phyloP scores from a whole-genome alignment of 2,888 invertebrate species.

The Anthophora plumipes region DNA sequence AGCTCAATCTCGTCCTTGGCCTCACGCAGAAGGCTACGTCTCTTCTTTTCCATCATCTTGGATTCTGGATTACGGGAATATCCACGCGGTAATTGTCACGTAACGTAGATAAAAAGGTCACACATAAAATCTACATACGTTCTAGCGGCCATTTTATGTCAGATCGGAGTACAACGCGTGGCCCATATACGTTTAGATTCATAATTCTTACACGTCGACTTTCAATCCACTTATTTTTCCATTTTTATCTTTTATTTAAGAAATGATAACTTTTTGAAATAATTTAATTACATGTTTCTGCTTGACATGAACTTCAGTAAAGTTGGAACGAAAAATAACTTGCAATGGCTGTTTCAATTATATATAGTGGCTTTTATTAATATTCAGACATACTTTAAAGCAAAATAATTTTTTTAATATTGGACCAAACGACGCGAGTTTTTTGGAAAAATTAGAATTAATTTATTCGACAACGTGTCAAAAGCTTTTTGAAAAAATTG shows the following conservation, averaged over 20 bases:
- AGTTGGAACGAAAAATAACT: no score
- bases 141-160: neutral
- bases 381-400: no score
- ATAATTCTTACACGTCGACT: neutral
- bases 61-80: conserved; percentile 25
- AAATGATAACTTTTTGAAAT: neutral
- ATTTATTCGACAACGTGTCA: no score
- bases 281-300: no score
- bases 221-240: neutral
- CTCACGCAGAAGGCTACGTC: conserved; percentile 75
- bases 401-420: no score
- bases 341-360: no score
- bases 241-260: neutral
- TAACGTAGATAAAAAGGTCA: conserved; percentile 10
- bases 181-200: neutral
- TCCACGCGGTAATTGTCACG: conserved; percentile 30
- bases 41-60: conserved; percentile 69
- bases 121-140: conserved; percentile 11
- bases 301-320: no score
- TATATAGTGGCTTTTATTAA: no score
- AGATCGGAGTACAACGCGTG: no score
- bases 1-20: conserved; percentile 82
- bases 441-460: no score
- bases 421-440: no score
- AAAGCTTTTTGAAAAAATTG: no score